phyloP scores from a whole-genome alignment of 2,888 invertebrate species.

The Diadromus collaris region DNA sequence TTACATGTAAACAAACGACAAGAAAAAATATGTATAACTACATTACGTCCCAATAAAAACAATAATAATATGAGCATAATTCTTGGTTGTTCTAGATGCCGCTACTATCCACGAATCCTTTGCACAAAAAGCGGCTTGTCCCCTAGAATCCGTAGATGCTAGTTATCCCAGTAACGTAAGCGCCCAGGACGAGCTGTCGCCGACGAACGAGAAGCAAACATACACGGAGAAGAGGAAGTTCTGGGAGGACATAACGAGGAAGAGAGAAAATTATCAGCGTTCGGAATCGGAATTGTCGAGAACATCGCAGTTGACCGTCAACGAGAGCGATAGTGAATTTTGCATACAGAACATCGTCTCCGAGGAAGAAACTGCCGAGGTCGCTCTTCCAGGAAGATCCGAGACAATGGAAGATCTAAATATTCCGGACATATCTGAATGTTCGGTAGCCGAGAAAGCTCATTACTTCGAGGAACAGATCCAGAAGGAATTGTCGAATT shows the following conservation, averaged over 20 bases:
- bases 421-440: constrained; percentile 81
- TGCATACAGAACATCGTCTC: constrained; percentile 74
- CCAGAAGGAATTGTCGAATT: constrained; percentile 81
- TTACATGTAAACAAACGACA: constrained; percentile 35
- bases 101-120: constrained; percentile 77
- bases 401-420: constrained; percentile 74
- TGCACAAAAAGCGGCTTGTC: constrained; percentile 78
- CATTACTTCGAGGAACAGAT: constrained; percentile 84
- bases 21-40: constrained; percentile 28
- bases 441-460: constrained; percentile 82
- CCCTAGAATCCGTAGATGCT: constrained; percentile 79
- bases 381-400: constrained; percentile 68
- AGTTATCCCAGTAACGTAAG: constrained; percentile 77
- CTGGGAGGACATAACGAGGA: constrained; percentile 78
- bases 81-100: constrained; percentile 79
- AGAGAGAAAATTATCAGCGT: constrained; percentile 76
- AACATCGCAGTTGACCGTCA: constrained; percentile 75
- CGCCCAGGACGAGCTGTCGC: constrained; percentile 68
- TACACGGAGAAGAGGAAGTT: constrained; percentile 78
- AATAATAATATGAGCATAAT: constrained; percentile 68
- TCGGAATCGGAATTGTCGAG: constrained; percentile 77
- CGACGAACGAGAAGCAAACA: constrained; percentile 75
- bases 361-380: constrained; percentile 69
- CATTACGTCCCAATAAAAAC: constrained; percentile 52
- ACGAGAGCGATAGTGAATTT: constrained; percentile 76